Evolutionary conservation across 2,113 vertebrate genomes (phyloP), one percentile per base, ranked within the genome.

Genomic region (Lichenostomus cassidix): DNA sequence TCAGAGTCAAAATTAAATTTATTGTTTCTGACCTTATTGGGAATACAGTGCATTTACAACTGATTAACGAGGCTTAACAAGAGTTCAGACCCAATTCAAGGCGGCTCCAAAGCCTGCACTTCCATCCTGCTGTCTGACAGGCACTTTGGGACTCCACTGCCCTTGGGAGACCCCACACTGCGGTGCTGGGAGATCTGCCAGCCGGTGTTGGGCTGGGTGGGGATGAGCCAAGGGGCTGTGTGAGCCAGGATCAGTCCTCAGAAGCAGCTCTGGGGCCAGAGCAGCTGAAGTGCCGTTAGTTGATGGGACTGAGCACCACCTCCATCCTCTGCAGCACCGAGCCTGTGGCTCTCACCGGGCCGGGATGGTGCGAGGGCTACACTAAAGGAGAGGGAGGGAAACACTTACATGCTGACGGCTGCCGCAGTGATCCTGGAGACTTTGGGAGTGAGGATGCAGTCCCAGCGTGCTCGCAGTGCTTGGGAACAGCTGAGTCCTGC

Each of bases 1-100:
- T 92, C 80, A 80, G 68, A 95, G 71, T 81, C 89, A 80, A 92
- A 95, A 96, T 96, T 95, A 91, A 95, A 95, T 96, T 83, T 92
- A 86, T 89, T 86, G 89, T 77, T 96, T 92, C 84, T 96, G 94
- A 87, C 91, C 92, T 94, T 90, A 82, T 71, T 80, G 62, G 83
- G 95, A 92, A 87, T 83, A 85, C 70, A 31, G 81, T 63, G 75
- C 82, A 74, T 94, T 97, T 95, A 94, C 41, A 95, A 78, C 77
- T 83, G 87, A 95, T 96, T 96, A 96, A 96, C 33, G 65, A 96
- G 87, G 84, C 64, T 71, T 83, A 94, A 86, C 9, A 16, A 49
- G 65, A 91, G 94, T 96, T 93, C 92, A 74, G 85, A 77, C 89
- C 79, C 58, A 41, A 84, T 89, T 94, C 79, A 83, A 76, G 70